Conservation (phyloP, 2,797 vertebrate genomes). For the Meriones psammophilus region DNA sequence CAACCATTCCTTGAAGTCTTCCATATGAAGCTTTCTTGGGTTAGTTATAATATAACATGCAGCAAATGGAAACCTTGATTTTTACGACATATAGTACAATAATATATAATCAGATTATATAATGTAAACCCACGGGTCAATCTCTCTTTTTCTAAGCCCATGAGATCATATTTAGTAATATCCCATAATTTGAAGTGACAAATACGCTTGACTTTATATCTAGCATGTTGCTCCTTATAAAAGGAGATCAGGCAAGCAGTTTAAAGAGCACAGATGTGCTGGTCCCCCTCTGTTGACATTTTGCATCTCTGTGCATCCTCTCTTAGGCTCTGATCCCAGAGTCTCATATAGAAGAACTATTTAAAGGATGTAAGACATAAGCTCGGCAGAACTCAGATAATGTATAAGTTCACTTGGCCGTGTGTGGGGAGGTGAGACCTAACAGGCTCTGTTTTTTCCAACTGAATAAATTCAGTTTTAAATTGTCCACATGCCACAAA, state of each 20-base stretch:
- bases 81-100: neutral
- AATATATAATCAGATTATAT: conserved; percentile 41
- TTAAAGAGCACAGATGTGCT: conserved; percentile 27
- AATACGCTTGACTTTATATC: conserved; percentile 39
- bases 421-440: accelerated
- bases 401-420: neutral
- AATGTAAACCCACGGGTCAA: conserved; percentile 47
- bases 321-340: neutral
- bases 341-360: conserved; percentile 33
- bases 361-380: conserved; percentile 10
- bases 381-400: neutral
- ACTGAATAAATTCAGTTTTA: conserved; percentile 27
- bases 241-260: conserved; percentile 18
- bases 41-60: conserved; percentile 40
- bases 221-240: neutral
- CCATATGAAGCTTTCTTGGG: neutral
- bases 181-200: conserved; percentile 26
- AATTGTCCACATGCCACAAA: conserved; percentile 11
- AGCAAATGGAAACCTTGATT: conserved; percentile 56
- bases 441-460: neutral
- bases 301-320: conserved; percentile 27
- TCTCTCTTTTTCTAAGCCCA: conserved; percentile 30
- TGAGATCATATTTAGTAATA: conserved; percentile 11
- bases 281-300: conserved; percentile 16
- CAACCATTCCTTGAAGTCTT: conserved; percentile 21